Percentiles rank a stretch among this genome's conserved stretches.
Conservation (phyloP, 2,797 vertebrate genomes). For the Menidia menidia region DNA sequence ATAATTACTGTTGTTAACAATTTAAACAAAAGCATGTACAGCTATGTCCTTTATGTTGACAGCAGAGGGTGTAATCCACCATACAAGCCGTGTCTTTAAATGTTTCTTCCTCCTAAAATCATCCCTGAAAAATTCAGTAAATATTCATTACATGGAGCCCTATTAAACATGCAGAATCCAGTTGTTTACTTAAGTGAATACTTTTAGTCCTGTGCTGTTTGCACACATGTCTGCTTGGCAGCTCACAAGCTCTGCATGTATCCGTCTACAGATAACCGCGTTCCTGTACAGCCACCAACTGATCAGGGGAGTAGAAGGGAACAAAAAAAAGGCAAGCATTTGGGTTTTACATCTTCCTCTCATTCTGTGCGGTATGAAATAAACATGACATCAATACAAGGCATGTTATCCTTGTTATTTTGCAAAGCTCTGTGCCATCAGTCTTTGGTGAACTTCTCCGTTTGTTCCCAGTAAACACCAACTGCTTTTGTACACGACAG, state of each 20-base stretch:
- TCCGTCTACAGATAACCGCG: not conserved
- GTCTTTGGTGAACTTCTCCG: slow-evolving; percentile 3
- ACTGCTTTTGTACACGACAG: not conserved
- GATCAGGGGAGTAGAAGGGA: slow-evolving; percentile 5
- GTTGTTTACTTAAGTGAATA: not conserved
- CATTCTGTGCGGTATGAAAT: slow-evolving; percentile 1
- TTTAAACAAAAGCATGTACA: too few species aligned
- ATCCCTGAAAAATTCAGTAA: not conserved
- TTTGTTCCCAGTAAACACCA: slow-evolving; percentile 21
- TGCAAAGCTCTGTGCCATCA: not conserved
- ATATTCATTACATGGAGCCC: not conserved
- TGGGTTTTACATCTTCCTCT: not conserved
- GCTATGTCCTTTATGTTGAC: too few species aligned
- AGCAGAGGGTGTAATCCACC: too few species aligned
- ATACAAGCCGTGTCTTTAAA: not conserved
- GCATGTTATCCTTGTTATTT: slow-evolving; percentile 5
- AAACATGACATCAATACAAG: slow-evolving; percentile 5
- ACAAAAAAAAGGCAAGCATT: not conserved
- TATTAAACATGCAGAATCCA: not conserved
- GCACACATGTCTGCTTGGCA: not conserved
- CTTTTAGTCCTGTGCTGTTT: not conserved
- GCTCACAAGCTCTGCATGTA: not conserved
- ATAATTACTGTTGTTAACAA: too few species aligned
- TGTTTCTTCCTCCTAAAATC: not conserved
- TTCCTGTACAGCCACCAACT: not conserved